phyloP scores from a whole-genome alignment of 2,797 vertebrate genomes.

The Toxotes lorentzi region DNA sequence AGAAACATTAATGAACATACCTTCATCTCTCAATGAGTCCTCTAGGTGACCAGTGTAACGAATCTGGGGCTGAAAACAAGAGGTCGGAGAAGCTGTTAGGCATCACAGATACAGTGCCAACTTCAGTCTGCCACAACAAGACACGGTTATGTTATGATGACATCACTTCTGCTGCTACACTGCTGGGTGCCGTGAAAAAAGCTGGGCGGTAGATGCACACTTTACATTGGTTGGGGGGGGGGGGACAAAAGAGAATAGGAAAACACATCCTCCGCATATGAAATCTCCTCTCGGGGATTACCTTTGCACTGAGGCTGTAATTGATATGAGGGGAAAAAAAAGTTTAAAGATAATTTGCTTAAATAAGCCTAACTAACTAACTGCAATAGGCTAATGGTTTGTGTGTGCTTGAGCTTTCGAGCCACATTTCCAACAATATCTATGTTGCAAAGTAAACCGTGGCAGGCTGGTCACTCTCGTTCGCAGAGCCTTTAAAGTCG shows the following conservation, averaged over 20 bases:
- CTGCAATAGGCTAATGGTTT: neutral
- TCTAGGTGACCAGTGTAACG: conserved; percentile 74
- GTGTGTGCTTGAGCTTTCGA: conserved; percentile 12
- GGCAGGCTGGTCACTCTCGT: conserved; percentile 66
- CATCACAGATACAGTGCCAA: conserved; percentile 49
- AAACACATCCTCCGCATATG: conserved; percentile 19
- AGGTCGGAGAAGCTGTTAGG: conserved; percentile 63
- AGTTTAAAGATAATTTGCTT: conserved; percentile 2
- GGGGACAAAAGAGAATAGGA: neutral
- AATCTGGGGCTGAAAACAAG: conserved; percentile 75
- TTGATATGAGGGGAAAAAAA: conserved; percentile 24
- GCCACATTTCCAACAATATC: conserved; percentile 51
- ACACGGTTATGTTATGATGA: conserved; percentile 78
- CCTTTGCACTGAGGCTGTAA: neutral
- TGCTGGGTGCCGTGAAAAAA: conserved; percentile 59
- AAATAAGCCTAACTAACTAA: conserved; percentile 15
- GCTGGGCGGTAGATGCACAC: conserved; percentile 53
- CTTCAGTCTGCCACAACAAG: conserved; percentile 70
- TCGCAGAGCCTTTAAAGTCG: conserved; percentile 64
- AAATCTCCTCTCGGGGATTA: neutral
- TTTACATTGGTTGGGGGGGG: conserved; percentile 21
- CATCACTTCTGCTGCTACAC: conserved; percentile 76
- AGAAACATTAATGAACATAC: conserved; percentile 69
- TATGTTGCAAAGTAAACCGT: conserved; percentile 68
- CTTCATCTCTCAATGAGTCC: conserved; percentile 87